phyloP scores from a whole-genome alignment of 1,140 invertebrate genomes.

The Drosophila parvula region DNA sequence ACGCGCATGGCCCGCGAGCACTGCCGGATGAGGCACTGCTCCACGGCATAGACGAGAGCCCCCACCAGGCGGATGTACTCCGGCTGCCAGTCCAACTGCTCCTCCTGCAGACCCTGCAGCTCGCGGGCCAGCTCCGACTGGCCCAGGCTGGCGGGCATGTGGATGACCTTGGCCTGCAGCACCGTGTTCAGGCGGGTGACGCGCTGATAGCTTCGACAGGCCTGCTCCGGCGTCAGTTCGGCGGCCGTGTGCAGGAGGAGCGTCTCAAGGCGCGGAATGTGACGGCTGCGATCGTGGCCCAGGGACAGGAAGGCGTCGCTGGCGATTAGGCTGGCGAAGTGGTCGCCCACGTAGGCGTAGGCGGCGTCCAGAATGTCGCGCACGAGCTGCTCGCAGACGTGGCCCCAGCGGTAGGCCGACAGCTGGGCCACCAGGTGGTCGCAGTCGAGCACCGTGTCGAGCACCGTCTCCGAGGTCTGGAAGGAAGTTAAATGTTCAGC shows the following conservation, averaged over 20 bases:
- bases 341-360: conserved; percentile 87
- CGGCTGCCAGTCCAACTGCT: conserved; percentile 83
- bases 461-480: conserved; percentile 87
- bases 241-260: conserved; percentile 87
- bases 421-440: conserved; percentile 88
- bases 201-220: conserved; percentile 88
- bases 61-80: conserved; percentile 83
- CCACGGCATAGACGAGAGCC: conserved; percentile 85
- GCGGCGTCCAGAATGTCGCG: conserved; percentile 88
- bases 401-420: conserved; percentile 89
- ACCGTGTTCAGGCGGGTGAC: conserved; percentile 78
- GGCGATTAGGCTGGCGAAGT: conserved; percentile 87
- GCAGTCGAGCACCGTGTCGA: conserved; percentile 89
- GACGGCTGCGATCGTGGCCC: conserved; percentile 88
- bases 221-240: conserved; percentile 88
- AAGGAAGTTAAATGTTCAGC: neutral
- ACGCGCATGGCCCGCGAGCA: conserved; percentile 87
- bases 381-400: conserved; percentile 88
- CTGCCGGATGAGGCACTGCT: conserved; percentile 87
- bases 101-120: conserved; percentile 77
- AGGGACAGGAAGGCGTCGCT: conserved; percentile 88
- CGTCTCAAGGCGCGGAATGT: conserved; percentile 88
- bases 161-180: conserved; percentile 77
- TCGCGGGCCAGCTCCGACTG: conserved; percentile 71
- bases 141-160: conserved; percentile 76